These are phyloP conservation scores for Drosophila pseudoananassae DNA, from an alignment of 1,140 invertebrate genomes.

Conservation along the genomic window DNA sequence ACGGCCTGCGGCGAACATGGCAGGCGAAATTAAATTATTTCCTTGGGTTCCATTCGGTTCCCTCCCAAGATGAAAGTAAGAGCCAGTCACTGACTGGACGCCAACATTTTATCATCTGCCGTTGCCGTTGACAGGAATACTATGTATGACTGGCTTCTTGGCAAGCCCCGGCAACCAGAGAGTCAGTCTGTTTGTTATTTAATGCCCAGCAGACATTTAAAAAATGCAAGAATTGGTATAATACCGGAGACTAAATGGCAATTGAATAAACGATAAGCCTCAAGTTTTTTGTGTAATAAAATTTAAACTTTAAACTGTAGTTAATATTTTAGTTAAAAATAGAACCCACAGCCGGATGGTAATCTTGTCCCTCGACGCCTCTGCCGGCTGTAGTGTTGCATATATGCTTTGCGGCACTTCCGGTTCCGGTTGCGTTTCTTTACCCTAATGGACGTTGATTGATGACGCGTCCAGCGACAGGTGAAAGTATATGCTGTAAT, in stretches of 20 bases:
- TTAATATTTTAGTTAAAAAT: not conserved
- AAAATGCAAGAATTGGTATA: constrained; percentile 35
- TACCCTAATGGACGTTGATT: constrained; percentile 73
- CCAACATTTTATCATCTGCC: constrained; percentile 72
- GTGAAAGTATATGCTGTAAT: constrained; percentile 66
- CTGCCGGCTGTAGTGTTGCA: constrained; percentile 29
- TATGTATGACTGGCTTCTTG: constrained; percentile 54
- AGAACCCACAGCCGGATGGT: not conserved
- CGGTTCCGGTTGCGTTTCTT: constrained; percentile 70
- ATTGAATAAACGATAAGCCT: not conserved
- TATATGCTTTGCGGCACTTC: constrained; percentile 60
- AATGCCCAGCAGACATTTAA: constrained; percentile 60
- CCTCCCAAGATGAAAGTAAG: constrained; percentile 38
- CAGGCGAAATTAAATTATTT: constrained; percentile 81
- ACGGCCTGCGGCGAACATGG: constrained; percentile 77
- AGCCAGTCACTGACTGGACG: constrained; percentile 52
- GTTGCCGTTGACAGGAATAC: constrained; percentile 51
- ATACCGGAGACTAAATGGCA: not conserved
- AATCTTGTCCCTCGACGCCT: constrained; percentile 33
- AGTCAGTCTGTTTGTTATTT: constrained; percentile 49
- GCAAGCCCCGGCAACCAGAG: constrained; percentile 14
- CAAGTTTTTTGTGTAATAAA: no score
- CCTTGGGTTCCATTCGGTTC: constrained; percentile 15
- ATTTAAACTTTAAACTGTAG: not conserved
- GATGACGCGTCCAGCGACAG: constrained; percentile 64